Conservation (phyloP, 1,140 invertebrate genomes). For the Phthorimaea operculella region DNA sequence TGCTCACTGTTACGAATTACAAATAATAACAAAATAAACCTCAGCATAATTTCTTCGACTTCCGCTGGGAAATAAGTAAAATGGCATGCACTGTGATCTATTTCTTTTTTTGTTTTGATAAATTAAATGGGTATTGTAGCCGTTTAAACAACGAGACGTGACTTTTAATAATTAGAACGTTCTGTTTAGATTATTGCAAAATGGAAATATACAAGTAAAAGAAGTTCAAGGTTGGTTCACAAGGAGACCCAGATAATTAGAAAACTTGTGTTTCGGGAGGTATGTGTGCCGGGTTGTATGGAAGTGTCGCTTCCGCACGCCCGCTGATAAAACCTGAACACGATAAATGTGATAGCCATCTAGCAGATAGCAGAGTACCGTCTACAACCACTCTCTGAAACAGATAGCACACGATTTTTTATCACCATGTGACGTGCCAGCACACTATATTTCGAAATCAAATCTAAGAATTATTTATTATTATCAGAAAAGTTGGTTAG, state of each 20-base stretch:
- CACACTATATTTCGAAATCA: background rate
- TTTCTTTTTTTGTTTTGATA: no score
- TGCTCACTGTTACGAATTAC: background rate
- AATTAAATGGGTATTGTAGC: no score
- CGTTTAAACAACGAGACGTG: no score
- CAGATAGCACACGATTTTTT: conserved; percentile 54
- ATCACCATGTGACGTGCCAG: conserved; percentile 29
- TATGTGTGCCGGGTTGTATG: conserved; percentile 8
- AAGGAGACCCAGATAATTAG: no score
- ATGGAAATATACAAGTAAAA: no score
- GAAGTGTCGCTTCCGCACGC: conserved; percentile 32
- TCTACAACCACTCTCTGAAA: conserved; percentile 28
- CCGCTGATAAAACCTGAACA: conserved; percentile 28
- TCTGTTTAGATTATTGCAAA: no score
- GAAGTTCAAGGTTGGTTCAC: no score
- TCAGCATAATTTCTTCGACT: background rate
- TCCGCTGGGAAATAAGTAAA: background rate
- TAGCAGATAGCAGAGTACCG: conserved; percentile 39
- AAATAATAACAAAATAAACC: background rate
- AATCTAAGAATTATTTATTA: background rate
- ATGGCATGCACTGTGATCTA: no score
- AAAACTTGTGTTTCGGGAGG: no score
- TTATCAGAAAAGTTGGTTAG: no score
- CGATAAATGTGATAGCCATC: conserved; percentile 41
- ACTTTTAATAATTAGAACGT: no score